Percentiles rank a stretch among this genome's conserved stretches.
Conservation (phyloP, 2,888 invertebrate species). For the Galeopsomyia nigrocyanea region DNA sequence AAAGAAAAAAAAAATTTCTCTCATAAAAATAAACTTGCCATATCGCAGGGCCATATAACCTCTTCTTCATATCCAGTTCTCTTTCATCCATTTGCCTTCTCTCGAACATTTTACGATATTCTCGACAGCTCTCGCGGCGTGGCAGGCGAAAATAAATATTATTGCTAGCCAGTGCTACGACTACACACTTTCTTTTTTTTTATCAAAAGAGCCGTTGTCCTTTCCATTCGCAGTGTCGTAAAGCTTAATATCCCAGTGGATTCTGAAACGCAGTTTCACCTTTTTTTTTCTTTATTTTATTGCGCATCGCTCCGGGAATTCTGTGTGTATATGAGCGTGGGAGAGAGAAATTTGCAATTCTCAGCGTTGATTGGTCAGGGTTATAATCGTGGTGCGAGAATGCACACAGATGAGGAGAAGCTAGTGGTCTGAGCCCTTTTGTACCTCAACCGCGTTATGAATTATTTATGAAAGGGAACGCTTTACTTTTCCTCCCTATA, state of each 20-base stretch:
- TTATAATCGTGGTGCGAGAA: not conserved
- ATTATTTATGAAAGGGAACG: too few relatives aligned
- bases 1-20: too few relatives aligned
- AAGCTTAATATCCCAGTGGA: slow-evolving; percentile 36
- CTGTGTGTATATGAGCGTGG: not conserved
- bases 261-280: not conserved
- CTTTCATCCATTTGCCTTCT: too few relatives aligned
- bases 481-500: too few relatives aligned
- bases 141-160: slow-evolving; percentile 13
- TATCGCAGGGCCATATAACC: too few relatives aligned
- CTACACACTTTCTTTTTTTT: slow-evolving; percentile 4
- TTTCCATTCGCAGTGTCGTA: not conserved
- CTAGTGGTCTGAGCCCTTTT: too few relatives aligned
- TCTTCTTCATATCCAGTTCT: too few relatives aligned
- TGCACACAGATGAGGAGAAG: too few relatives aligned
- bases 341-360: slow-evolving; percentile 32
- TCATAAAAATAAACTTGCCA: too few relatives aligned
- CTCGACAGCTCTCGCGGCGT: not conserved
- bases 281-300: slow-evolving; percentile 2
- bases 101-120: slow-evolving; percentile 12
- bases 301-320: not conserved
- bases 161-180: not conserved
- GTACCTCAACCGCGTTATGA: too few relatives aligned
- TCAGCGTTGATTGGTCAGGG: slow-evolving; percentile 2
- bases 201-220: not conserved